phyloP scores from a whole-genome alignment of 2,888 invertebrate genomes.

The Mythimna vitellina region DNA sequence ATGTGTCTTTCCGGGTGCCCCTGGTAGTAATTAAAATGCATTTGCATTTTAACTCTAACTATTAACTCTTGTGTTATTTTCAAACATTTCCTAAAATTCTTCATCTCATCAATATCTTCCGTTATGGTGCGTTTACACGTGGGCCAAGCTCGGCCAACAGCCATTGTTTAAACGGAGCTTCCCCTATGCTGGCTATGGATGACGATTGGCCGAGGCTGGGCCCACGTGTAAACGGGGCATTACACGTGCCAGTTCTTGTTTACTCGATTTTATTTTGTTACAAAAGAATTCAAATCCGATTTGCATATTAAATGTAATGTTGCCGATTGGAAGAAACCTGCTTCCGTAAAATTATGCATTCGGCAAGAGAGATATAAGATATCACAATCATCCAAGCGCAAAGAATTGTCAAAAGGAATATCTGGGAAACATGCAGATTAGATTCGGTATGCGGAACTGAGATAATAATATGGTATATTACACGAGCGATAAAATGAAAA shows the following conservation, averaged over 20 bases:
- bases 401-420: slow-evolving; percentile 46
- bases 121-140: too few species aligned
- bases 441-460: slow-evolving; percentile 30
- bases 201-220: too few species aligned
- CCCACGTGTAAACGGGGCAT: too few species aligned
- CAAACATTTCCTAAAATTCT: background rate
- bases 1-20: slow-evolving; percentile 28
- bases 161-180: too few species aligned
- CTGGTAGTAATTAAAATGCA: slow-evolving; percentile 16
- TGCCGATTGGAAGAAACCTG: slow-evolving; percentile 30
- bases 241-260: background rate
- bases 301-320: slow-evolving; percentile 29
- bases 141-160: too few species aligned
- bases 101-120: background rate
- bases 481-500: slow-evolving; percentile 3
- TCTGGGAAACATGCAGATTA: slow-evolving; percentile 40
- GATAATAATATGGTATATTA: slow-evolving; percentile 34
- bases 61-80: background rate
- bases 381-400: slow-evolving; percentile 46
- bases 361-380: slow-evolving; percentile 35
- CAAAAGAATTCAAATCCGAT: slow-evolving; percentile 1
- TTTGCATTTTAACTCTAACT: background rate
- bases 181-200: too few species aligned
- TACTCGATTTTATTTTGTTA: slow-evolving; percentile 10
- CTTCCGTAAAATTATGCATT: slow-evolving; percentile 42